Evolutionary conservation across 2,888 invertebrate genomes (phyloP).

Genomic region (Mycalesis mineus): DNA sequence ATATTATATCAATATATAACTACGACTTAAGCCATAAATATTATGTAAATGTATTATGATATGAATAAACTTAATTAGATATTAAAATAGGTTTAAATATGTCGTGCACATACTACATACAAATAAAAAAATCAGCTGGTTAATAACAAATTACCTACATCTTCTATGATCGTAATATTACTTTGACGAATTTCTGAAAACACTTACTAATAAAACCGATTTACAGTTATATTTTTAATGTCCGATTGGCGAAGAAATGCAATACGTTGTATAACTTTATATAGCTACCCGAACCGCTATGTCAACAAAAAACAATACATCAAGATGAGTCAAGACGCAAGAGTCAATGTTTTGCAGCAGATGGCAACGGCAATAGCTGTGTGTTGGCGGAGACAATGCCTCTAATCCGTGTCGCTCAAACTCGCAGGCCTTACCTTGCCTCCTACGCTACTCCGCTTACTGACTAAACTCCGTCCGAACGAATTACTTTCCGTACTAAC

Average conservation of each 20-base stretch:
- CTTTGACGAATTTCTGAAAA: no score
- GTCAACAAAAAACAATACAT: slow-evolving; percentile 35
- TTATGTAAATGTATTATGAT: no score
- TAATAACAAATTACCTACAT: no score
- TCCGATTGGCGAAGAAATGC: not conserved
- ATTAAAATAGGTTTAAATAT: no score
- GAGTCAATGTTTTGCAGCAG: slow-evolving; percentile 38
- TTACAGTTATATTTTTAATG: not conserved
- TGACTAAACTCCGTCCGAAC: slow-evolving; percentile 26
- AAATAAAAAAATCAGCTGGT: no score
- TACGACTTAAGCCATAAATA: no score
- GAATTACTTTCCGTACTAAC: slow-evolving; percentile 9
- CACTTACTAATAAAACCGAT: not conserved
- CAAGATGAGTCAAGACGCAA: slow-evolving; percentile 40
- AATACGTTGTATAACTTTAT: not conserved
- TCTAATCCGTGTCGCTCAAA: slow-evolving; percentile 58
- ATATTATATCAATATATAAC: no score
- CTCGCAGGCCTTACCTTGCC: slow-evolving; percentile 76
- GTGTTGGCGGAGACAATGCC: slow-evolving; percentile 74
- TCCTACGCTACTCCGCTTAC: slow-evolving; percentile 74
- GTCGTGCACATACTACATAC: no score
- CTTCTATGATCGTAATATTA: no score
- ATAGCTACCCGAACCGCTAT: slow-evolving; percentile 28
- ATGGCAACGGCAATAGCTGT: slow-evolving; percentile 48
- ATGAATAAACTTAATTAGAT: no score